Evolutionary conservation across 2,113 vertebrate species (phyloP), one percentile per base, ranked within the genome.

Genomic region (Otolemur garnettii): DNA sequence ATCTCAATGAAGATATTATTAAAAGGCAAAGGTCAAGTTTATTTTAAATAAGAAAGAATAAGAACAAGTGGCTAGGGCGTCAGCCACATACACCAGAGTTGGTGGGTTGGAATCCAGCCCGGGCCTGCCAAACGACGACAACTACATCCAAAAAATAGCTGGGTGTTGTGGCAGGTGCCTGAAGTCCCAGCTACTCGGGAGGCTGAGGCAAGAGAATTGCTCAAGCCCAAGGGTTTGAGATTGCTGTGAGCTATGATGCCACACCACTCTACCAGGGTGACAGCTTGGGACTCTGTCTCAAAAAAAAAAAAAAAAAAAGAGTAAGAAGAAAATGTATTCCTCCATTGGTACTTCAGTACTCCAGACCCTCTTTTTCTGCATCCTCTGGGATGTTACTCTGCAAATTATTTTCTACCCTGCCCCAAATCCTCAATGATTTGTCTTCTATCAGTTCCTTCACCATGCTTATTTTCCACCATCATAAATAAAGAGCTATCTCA

Each of bases 11-110:
- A 74, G 21, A 22, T 91, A 9, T 45, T 72, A 62, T 74, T 93
- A 33, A 69, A 28, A 87, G 45, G 45, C 66, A 87, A 87, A 71
- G 7, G 11, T 84, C 64, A 95, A 69, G 30, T 92, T 95, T 89
- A 89, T 53, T 83, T 95, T 78, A 93, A 94, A 85, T 60, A 33
- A 60, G 64, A 71, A 85, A 79, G 28, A 30, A 75, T 84, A 88
- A 74, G 45, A 50, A 50, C 45, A 50, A 50, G 45, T 50, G 45
- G 7, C 8, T 50, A 9, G 45, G 45, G 45, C 8, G 1, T 10
- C 45, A 50, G 45, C 45, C 45, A 50, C 45, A 50, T 50, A 50
- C 8, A 50, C 45, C 45, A 9, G 45, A 50, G 45, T 10, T 50
- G 45, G 45, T 7, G 8, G 45, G 45, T 50, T 50, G 8, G 45